phyloP scores from a whole-genome alignment of 2,113 vertebrate genomes.

The Halichoerus grypus region DNA sequence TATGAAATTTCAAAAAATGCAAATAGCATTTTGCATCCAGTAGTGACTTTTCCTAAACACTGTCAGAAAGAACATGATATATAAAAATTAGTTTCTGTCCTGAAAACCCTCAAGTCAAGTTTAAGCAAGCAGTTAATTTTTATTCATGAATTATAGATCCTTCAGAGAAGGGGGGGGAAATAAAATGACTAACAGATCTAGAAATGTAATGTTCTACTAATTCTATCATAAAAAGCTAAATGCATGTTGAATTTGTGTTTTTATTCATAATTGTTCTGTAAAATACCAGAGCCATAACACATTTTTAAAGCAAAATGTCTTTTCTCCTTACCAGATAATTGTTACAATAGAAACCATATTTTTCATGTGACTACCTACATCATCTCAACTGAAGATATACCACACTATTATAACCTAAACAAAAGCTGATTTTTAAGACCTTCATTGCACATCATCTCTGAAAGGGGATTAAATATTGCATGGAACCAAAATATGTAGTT shows the following conservation, averaged over 20 bases:
- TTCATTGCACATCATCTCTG: neutral
- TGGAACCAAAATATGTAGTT: neutral
- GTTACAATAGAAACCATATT: conserved; percentile 10
- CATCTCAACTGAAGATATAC: neutral
- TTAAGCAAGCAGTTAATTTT: conserved; percentile 64
- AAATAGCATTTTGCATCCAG: conserved; percentile 57
- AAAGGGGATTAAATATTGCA: neutral
- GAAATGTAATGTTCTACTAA: conserved; percentile 40
- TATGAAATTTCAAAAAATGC: conserved; percentile 53
- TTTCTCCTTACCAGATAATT: neutral
- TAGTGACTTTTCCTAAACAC: conserved; percentile 29
- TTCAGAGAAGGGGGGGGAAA: neutral
- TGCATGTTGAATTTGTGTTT: conserved; percentile 54
- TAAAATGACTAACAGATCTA: conserved; percentile 54
- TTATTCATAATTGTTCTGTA: conserved; percentile 56
- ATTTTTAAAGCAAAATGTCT: conserved; percentile 53
- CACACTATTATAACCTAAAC: conserved; percentile 3
- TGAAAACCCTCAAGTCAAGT: conserved; percentile 53
- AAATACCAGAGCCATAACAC: conserved; percentile 44
- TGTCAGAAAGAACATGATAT: conserved; percentile 20
- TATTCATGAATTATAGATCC: conserved; percentile 62
- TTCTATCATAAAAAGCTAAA: conserved; percentile 52
- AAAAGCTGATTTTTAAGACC: conserved; percentile 40
- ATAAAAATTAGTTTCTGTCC: conserved; percentile 55
- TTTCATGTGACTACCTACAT: neutral